phyloP scores from a whole-genome alignment of 1,140 invertebrate genomes.

The Platorchestia sp. region DNA sequence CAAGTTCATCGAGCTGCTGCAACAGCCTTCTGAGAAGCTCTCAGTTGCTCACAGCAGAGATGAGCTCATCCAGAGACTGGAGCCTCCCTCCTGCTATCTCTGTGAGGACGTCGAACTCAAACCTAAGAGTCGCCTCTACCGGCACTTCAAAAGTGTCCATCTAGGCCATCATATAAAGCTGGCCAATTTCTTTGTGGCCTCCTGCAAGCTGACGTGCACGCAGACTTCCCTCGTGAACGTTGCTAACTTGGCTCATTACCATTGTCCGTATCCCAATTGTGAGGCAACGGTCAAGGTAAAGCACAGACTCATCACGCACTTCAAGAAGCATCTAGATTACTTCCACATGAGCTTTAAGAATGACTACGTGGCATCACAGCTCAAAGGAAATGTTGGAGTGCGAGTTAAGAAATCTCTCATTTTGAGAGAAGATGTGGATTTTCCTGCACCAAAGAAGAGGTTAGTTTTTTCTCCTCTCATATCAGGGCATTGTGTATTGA shows the following conservation, averaged over 20 bases:
- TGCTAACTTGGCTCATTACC: constrained; percentile 28
- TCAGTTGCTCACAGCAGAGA: constrained; percentile 38
- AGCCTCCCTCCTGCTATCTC: constrained; percentile 14
- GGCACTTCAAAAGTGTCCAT: constrained; percentile 44
- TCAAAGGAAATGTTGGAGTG: background rate
- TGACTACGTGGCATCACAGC: background rate
- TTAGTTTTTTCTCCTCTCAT: background rate
- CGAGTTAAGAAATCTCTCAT: background rate
- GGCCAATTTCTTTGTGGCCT: constrained; percentile 47
- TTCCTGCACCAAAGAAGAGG: constrained; percentile 22
- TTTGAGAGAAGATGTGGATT: background rate
- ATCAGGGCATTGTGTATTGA: background rate
- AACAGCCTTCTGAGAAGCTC: constrained; percentile 17
- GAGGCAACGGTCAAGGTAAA: constrained; percentile 1
- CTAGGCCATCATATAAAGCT: constrained; percentile 11
- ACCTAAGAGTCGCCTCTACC: constrained; percentile 30
- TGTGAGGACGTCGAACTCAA: constrained; percentile 2
- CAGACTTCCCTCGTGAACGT: background rate
- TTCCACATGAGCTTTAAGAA: constrained; percentile 28
- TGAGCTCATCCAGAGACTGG: constrained; percentile 25
- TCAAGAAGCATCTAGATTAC: constrained; percentile 42
- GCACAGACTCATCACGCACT: constrained; percentile 28
- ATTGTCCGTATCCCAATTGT: constrained; percentile 30
- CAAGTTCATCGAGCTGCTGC: constrained; percentile 20
- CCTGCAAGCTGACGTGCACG: constrained; percentile 7